Conservation (phyloP, 2,888 invertebrate species). For the Luperina testacea region DNA sequence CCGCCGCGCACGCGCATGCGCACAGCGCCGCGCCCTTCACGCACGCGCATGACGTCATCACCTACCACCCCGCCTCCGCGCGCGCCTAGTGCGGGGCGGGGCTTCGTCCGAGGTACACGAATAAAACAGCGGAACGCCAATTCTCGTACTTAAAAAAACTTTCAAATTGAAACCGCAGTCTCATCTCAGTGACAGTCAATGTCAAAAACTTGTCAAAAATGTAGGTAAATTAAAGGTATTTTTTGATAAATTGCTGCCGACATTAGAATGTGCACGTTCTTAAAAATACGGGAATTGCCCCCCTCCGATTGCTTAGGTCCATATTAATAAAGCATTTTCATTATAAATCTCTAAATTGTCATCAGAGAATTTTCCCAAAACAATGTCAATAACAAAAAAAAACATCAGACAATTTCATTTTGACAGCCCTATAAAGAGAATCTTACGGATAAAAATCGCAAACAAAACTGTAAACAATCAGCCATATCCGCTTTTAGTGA, state of each 20-base stretch:
- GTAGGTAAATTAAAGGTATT: not conserved
- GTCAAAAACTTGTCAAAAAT: not conserved
- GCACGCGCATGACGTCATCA: constrained; percentile 89
- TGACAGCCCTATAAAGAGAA: not conserved
- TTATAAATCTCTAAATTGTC: not conserved
- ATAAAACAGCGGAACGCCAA: not conserved
- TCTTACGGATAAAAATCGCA: not conserved
- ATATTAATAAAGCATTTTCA: not conserved
- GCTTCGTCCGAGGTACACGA: not conserved
- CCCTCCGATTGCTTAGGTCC: not conserved
- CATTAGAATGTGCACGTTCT: not conserved
- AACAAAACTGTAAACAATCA: no score
- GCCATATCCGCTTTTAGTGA: not conserved
- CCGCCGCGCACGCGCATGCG: constrained; percentile 59
- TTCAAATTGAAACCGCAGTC: not conserved
- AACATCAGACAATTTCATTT: not conserved
- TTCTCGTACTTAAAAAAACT: constrained; percentile 49
- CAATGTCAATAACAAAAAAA: not conserved
- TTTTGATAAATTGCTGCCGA: not conserved
- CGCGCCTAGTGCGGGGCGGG: constrained; percentile 70
- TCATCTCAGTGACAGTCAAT: not conserved
- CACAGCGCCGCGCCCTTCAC: constrained; percentile 78
- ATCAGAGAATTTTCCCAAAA: not conserved
- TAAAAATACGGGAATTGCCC: not conserved
- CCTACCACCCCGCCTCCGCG: constrained; percentile 87